phyloP scores from a whole-genome alignment of 2,888 invertebrate genomes.

The Tubulanus polymorphus region DNA sequence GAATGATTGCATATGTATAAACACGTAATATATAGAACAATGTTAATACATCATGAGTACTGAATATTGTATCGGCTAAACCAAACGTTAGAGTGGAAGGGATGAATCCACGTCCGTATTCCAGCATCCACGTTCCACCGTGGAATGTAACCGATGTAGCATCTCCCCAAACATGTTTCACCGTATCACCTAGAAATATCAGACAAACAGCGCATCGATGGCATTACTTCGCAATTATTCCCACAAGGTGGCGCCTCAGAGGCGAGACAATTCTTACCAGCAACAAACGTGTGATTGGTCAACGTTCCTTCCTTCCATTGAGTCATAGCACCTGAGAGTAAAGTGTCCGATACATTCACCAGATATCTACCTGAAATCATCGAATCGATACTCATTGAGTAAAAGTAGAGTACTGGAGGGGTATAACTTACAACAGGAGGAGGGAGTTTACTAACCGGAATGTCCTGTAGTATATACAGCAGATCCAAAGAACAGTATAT shows the following conservation, averaged over 20 bases:
- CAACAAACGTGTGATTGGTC: too few relatives aligned
- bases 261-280: too few relatives aligned
- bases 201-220: too few relatives aligned
- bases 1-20: slow-evolving; percentile 35
- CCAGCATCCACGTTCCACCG: slow-evolving; percentile 50
- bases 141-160: slow-evolving; percentile 46
- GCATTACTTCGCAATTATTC: too few relatives aligned
- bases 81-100: slow-evolving; percentile 48
- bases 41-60: slow-evolving; percentile 45
- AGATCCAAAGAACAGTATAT: slow-evolving; percentile 50
- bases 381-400: too few relatives aligned
- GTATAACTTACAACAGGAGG: too few relatives aligned
- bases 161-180: slow-evolving; percentile 44
- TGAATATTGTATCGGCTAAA: slow-evolving; percentile 45
- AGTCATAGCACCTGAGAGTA: slow-evolving; percentile 43
- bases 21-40: slow-evolving; percentile 40
- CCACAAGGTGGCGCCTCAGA: too few relatives aligned
- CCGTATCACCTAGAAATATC: slow-evolving; percentile 51
- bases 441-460: slow-evolving; percentile 47
- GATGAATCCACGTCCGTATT: slow-evolving; percentile 53
- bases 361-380: slow-evolving; percentile 46
- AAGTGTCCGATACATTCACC: slow-evolving; percentile 50
- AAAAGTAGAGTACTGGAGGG: too few relatives aligned
- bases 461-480: slow-evolving; percentile 48
- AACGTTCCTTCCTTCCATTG: slow-evolving; percentile 53